phyloP scores from a whole-genome alignment of 2,888 invertebrate species.

The Sphaeridia pumilis region DNA sequence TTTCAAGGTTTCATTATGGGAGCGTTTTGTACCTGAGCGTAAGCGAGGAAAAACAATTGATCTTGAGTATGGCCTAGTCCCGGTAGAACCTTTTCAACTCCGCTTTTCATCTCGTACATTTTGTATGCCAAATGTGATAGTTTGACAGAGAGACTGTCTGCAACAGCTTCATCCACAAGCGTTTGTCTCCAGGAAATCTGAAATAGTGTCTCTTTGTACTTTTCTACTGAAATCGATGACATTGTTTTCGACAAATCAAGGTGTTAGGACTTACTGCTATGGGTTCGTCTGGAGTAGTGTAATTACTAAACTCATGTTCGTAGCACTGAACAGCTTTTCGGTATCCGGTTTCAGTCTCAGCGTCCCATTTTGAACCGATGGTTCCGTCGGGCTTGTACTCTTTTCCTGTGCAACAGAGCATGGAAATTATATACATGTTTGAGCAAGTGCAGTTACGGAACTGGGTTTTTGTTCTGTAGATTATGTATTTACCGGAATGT shows the following conservation, averaged over 20 bases:
- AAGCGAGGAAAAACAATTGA: slow-evolving; percentile 21
- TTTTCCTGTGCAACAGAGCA: slow-evolving; percentile 13
- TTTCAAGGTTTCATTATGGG: neutral
- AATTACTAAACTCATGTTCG: slow-evolving; percentile 10
- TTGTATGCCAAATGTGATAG: slow-evolving; percentile 13
- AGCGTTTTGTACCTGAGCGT: slow-evolving; percentile 15
- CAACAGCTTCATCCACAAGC: slow-evolving; percentile 8
- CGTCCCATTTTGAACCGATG: slow-evolving; percentile 20
- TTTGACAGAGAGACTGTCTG: slow-evolving; percentile 13
- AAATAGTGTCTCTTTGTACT: too few relatives aligned
- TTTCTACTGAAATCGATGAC: too few relatives aligned
- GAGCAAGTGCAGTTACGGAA: too few relatives aligned
- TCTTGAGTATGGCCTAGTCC: slow-evolving; percentile 16
- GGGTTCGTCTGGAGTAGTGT: neutral
- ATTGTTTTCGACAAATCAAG: too few relatives aligned
- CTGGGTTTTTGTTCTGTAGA: too few relatives aligned
- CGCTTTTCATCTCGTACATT: neutral
- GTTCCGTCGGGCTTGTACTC: slow-evolving; percentile 15
- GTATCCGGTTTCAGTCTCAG: slow-evolving; percentile 20
- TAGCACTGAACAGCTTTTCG: slow-evolving; percentile 16
- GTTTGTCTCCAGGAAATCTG: slow-evolving; percentile 15
- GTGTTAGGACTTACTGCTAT: neutral
- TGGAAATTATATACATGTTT: neutral
- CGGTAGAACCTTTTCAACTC: slow-evolving; percentile 12
- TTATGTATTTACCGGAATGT: slow-evolving; percentile 16